Conservation (phyloP, 1,140 invertebrate genomes). For the Drosophila santomea region DNA sequence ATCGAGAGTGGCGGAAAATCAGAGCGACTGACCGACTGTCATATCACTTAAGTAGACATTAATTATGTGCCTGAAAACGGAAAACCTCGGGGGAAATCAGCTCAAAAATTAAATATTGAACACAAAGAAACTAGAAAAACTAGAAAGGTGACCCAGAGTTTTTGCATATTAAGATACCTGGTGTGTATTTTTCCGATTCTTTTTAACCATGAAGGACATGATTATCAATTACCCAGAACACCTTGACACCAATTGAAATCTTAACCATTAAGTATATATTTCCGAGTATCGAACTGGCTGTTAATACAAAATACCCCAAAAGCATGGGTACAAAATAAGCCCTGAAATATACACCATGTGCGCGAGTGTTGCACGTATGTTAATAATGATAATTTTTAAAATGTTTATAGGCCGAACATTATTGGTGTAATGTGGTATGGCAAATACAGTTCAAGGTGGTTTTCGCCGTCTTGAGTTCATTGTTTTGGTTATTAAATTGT, state of each 20-base stretch:
- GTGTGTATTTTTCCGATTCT: background rate
- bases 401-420: constrained; percentile 28
- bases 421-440: constrained; percentile 52
- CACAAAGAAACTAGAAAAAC: background rate
- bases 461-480: constrained; percentile 21
- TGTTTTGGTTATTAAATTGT: constrained; percentile 12
- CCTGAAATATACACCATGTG: constrained; percentile 4
- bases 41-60: constrained; percentile 81
- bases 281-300: background rate
- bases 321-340: constrained; percentile 3
- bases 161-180: background rate
- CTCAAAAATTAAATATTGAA: constrained; percentile 28
- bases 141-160: background rate
- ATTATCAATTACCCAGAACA: background rate
- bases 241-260: background rate
- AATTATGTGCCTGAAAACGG: constrained; percentile 65
- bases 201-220: too few species aligned
- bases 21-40: constrained; percentile 55
- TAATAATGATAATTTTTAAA: constrained; percentile 69
- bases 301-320: constrained; percentile 3
- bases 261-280: too few species aligned
- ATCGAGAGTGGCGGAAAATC: constrained; percentile 14
- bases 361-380: constrained; percentile 17
- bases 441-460: constrained; percentile 71
- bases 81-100: constrained; percentile 27